A percentile compares a stretch with the other conserved stretches of the same genome.
Conservation (phyloP, 2,113 vertebrate genomes). For the Psettodes erumei region DNA sequence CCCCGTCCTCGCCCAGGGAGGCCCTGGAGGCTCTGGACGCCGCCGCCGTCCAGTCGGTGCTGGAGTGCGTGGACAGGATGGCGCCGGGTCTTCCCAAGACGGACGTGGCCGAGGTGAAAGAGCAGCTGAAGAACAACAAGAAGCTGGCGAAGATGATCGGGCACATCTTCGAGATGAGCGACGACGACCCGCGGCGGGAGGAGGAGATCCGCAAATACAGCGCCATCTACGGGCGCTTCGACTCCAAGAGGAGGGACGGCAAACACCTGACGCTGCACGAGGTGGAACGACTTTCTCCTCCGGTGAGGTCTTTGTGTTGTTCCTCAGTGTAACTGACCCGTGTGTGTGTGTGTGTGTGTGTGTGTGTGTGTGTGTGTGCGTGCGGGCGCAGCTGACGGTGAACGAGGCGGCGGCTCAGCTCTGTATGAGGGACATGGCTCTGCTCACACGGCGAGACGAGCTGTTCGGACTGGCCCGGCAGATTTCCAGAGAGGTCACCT, state of each 20-base stretch:
- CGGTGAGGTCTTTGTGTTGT: not conserved
- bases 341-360: conserved; percentile 32
- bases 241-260: conserved; percentile 97
- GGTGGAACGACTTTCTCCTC: conserved; percentile 73
- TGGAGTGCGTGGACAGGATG: conserved; percentile 95
- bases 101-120: conserved; percentile 88
- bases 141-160: conserved; percentile 98
- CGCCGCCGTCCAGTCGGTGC: conserved; percentile 90
- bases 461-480: conserved; percentile 94
- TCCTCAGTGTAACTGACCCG: not conserved
- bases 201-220: conserved; percentile 98
- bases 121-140: conserved; percentile 94
- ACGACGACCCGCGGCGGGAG: conserved; percentile 91
- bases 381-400: conserved; percentile 96
- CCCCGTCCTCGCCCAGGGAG: conserved; percentile 93
- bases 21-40: conserved; percentile 91
- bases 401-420: conserved; percentile 97
- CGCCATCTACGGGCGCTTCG: conserved; percentile 98
- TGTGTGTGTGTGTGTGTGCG: conserved; percentile 43
- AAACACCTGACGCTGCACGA: conserved; percentile 97
- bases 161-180: conserved; percentile 96
- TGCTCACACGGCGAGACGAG: conserved; percentile 93
- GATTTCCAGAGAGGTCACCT: conserved; percentile 96
- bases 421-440: conserved; percentile 91
- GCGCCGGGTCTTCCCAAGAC: conserved; percentile 87